phyloP scores from a whole-genome alignment of 2,113 vertebrate species.

The Junco hyemalis region DNA sequence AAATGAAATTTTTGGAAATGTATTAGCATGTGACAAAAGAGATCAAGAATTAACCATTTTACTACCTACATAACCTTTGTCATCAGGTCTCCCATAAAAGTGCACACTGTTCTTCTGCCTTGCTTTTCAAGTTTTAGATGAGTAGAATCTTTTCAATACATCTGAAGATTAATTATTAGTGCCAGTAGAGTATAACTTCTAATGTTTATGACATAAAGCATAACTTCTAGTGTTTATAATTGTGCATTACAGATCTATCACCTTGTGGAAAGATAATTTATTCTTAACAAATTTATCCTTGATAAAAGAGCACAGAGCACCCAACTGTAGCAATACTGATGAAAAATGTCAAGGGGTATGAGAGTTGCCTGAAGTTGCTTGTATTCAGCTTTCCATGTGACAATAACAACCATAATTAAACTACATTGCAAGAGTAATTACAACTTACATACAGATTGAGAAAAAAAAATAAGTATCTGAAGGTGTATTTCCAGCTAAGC shows the following conservation, averaged over 20 bases:
- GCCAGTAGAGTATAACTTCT: not conserved
- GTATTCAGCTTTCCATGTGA: not conserved
- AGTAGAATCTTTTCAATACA: not conserved
- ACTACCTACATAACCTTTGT: not conserved
- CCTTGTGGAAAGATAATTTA: not conserved
- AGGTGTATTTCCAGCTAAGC: not conserved
- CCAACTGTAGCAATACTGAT: not conserved
- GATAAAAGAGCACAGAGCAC: not conserved
- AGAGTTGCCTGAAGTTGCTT: not conserved
- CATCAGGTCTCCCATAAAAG: not conserved
- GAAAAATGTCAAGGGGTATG: not conserved
- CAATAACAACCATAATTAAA: not conserved
- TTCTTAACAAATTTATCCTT: not conserved
- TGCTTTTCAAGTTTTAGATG: not conserved
- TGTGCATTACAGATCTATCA: not conserved
- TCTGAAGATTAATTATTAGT: not conserved
- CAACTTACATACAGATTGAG: not conserved
- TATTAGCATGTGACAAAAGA: not conserved
- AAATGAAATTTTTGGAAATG: not conserved
- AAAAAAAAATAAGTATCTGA: not conserved
- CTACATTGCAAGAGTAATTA: not conserved
- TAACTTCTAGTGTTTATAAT: not conserved
- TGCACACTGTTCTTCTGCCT: not conserved
- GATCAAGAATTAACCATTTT: not conserved
- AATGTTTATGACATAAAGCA: not conserved